Percentiles rank a stretch among this genome's conserved stretches.
Conservation (phyloP, 2,797 vertebrate genomes). For the Sebastes goodei region DNA sequence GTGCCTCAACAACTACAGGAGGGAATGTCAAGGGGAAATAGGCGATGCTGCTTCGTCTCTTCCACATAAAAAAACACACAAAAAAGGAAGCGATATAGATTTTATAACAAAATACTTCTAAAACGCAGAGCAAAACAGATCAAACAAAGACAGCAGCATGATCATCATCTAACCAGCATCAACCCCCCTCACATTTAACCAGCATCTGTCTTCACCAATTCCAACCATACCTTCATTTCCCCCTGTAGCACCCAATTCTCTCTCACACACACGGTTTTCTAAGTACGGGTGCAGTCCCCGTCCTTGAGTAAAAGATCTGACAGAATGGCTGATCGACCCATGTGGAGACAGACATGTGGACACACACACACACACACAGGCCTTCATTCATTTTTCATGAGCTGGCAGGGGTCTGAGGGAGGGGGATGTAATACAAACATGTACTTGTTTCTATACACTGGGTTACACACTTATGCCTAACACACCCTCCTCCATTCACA, state of each 20-base stretch:
- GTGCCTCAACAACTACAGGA: not conserved
- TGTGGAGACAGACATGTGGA: slow-evolving; percentile 14
- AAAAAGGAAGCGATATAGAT: not conserved
- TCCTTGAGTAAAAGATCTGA: slow-evolving; percentile 45
- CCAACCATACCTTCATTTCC: not conserved
- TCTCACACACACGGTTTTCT: not conserved
- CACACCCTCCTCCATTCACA: slow-evolving; percentile 8
- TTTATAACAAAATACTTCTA: not conserved
- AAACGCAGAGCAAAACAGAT: not conserved
- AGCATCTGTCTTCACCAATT: not conserved
- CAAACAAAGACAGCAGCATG: not conserved
- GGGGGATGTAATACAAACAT: slow-evolving; percentile 64
- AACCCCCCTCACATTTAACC: not conserved
- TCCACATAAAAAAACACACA: not conserved
- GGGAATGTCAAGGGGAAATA: not conserved
- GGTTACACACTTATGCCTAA: slow-evolving; percentile 33
- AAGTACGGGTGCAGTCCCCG: slow-evolving; percentile 6
- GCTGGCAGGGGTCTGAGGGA: slow-evolving; percentile 34
- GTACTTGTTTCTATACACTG: slow-evolving; percentile 65
- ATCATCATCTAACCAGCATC: not conserved
- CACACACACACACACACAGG: slow-evolving; percentile 7
- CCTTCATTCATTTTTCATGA: slow-evolving; percentile 70
- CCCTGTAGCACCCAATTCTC: not conserved
- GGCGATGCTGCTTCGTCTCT: not conserved
- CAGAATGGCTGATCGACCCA: slow-evolving; percentile 48